phyloP scores from a whole-genome alignment of 2,888 invertebrate genomes.

The Colletes collaris region DNA sequence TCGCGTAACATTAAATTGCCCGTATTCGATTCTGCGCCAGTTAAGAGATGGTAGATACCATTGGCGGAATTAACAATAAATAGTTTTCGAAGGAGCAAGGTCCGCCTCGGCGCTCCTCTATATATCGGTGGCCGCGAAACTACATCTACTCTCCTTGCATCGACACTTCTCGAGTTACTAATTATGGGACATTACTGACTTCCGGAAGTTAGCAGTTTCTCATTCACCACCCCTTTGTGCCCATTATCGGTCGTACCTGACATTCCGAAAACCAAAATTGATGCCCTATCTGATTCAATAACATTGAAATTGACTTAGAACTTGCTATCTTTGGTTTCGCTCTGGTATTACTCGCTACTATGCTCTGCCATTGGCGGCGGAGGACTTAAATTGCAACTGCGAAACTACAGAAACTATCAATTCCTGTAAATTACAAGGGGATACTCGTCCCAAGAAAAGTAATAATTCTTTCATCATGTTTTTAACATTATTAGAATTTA shows the following conservation, averaged over 20 bases:
- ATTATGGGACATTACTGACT: slow-evolving; percentile 68
- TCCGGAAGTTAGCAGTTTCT: slow-evolving; percentile 63
- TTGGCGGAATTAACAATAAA: slow-evolving; percentile 43
- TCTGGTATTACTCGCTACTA: too few species aligned
- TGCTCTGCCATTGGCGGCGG: neutral
- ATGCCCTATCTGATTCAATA: slow-evolving; percentile 58
- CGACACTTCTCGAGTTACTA: slow-evolving; percentile 65
- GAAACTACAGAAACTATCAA: too few species aligned
- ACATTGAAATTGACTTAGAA: slow-evolving; percentile 46
- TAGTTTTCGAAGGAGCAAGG: slow-evolving; percentile 21
- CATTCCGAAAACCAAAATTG: slow-evolving; percentile 63
- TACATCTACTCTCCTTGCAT: slow-evolving; percentile 38
- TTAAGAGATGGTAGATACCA: slow-evolving; percentile 11
- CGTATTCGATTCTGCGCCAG: neutral
- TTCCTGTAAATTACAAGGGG: too few species aligned
- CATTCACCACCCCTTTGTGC: slow-evolving; percentile 57
- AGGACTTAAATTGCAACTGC: too few species aligned
- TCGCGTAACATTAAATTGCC: slow-evolving; percentile 9
- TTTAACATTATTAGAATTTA: slow-evolving; percentile 97
- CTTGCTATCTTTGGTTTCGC: slow-evolving; percentile 29
- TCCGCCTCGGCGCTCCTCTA: neutral
- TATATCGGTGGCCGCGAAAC: slow-evolving; percentile 29
- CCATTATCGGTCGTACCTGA: slow-evolving; percentile 57
- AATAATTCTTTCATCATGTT: slow-evolving; percentile 99
- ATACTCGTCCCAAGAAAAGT: slow-evolving; percentile 92